Conservation (phyloP, 2,797 vertebrate species). For the Spatula versicolor region DNA sequence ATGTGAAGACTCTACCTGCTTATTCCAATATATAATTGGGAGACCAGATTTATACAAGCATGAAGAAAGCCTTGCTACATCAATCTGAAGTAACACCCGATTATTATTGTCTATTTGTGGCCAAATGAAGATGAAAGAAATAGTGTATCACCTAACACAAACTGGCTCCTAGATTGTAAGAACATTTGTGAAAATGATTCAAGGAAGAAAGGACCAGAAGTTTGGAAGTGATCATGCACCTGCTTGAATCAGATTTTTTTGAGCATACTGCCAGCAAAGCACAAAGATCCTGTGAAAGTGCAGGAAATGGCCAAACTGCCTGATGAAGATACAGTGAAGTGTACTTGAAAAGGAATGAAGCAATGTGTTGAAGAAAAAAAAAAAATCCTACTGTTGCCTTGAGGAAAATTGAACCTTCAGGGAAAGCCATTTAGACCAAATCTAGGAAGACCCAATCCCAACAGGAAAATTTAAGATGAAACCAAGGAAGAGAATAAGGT, state of each 20-base stretch:
- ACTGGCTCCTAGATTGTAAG: not conserved
- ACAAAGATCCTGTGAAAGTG: not conserved
- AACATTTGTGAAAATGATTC: not conserved
- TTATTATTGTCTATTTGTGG: not conserved
- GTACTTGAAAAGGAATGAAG: not conserved
- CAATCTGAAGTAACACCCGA: not conserved
- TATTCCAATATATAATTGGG: not conserved
- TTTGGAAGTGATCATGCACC: not conserved
- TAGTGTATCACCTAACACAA: not conserved
- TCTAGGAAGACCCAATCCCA: not conserved
- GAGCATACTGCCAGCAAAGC: not conserved
- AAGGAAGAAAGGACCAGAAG: not conserved
- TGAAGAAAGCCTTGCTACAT: not conserved
- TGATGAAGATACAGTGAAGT: not conserved
- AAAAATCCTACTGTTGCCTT: not conserved
- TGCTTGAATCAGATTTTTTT: not conserved
- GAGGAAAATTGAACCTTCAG: not conserved
- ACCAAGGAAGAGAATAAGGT: not conserved
- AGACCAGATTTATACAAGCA: not conserved
- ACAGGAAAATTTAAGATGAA: not conserved
- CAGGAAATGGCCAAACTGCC: not conserved
- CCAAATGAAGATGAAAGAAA: not conserved
- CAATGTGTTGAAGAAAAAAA: no score
- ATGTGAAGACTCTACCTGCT: not conserved
- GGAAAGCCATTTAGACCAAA: not conserved